Conservation (phyloP, 2,797 vertebrate species). For the Falco cherrug region DNA sequence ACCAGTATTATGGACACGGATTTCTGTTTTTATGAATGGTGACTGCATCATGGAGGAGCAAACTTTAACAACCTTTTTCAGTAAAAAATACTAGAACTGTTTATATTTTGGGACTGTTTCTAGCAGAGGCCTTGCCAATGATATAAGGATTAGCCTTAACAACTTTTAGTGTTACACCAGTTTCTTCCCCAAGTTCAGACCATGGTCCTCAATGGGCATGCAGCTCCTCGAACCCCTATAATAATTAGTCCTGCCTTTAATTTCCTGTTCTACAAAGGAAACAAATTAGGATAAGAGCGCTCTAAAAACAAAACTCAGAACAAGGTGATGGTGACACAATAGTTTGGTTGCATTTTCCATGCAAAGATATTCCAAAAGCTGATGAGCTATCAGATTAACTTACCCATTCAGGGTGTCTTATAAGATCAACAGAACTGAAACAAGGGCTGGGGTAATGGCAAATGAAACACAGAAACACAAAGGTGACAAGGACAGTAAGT, state of each 20-base stretch:
- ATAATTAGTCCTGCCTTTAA: background rate
- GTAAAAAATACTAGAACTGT: background rate
- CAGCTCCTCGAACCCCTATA: background rate
- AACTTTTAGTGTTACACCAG: background rate
- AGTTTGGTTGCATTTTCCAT: background rate
- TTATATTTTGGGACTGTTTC: background rate
- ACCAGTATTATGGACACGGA: background rate
- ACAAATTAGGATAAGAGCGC: background rate
- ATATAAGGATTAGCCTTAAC: background rate
- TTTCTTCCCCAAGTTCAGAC: background rate
- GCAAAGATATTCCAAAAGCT: background rate
- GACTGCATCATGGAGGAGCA: background rate
- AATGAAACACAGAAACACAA: background rate
- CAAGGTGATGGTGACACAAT: background rate
- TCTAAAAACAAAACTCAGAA: background rate
- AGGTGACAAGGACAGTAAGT: background rate
- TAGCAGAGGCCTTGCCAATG: background rate
- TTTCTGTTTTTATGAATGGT: background rate
- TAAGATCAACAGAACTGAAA: background rate
- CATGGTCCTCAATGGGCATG: background rate
- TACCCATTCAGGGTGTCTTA: background rate
- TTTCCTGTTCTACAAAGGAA: background rate
- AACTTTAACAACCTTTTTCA: background rate
- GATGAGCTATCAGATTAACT: background rate
- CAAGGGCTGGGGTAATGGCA: background rate